A percentile compares a stretch with the other conserved stretches of the same genome.
These are phyloP conservation scores for Chascanopsetta lugubris DNA, from an alignment of 2,113 vertebrate genomes.

Conservation along the genomic window DNA sequence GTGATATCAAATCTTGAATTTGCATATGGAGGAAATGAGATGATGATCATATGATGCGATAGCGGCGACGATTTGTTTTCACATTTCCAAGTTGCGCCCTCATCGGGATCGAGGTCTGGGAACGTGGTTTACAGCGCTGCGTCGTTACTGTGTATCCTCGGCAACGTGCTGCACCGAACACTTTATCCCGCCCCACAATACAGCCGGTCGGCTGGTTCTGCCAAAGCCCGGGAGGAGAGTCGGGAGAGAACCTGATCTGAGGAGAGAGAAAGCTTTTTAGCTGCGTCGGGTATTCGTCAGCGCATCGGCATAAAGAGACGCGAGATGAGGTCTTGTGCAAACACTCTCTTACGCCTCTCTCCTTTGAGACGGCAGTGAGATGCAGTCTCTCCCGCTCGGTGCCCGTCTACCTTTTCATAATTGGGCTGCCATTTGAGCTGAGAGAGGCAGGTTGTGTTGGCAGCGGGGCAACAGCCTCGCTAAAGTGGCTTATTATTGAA, in stretches of 20 bases:
- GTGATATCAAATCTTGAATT: too few species aligned
- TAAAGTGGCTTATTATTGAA: conserved; percentile 64
- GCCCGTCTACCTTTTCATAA: conserved; percentile 65
- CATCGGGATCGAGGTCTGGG: conserved; percentile 1
- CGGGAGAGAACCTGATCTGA: conserved; percentile 30
- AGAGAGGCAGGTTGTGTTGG: conserved; percentile 52
- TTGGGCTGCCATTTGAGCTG: conserved; percentile 58
- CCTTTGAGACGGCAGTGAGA: conserved; percentile 20
- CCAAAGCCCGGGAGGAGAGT: conserved; percentile 19
- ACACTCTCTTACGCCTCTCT: too few species aligned
- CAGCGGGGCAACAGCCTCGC: conserved; percentile 51
- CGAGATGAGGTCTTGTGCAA: conserved; percentile 35
- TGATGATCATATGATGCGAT: too few species aligned
- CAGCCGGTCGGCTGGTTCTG: conserved; percentile 15
- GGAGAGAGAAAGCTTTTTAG: conserved; percentile 33
- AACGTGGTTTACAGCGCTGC: conserved; percentile 11
- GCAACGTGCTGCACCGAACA: conserved; percentile 4
- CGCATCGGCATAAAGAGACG: conserved; percentile 30
- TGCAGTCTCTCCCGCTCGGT: conserved; percentile 54
- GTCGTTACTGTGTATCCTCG: conserved; percentile 15
- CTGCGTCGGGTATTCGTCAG: conserved; percentile 38
- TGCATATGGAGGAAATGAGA: too few species aligned
- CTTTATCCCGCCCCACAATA: conserved; percentile 1
- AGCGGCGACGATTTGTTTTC: too few species aligned
- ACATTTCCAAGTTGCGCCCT: not conserved